phyloP scores from a whole-genome alignment of 2,888 invertebrate species.

The Cataglyphis rosenhaueri region DNA sequence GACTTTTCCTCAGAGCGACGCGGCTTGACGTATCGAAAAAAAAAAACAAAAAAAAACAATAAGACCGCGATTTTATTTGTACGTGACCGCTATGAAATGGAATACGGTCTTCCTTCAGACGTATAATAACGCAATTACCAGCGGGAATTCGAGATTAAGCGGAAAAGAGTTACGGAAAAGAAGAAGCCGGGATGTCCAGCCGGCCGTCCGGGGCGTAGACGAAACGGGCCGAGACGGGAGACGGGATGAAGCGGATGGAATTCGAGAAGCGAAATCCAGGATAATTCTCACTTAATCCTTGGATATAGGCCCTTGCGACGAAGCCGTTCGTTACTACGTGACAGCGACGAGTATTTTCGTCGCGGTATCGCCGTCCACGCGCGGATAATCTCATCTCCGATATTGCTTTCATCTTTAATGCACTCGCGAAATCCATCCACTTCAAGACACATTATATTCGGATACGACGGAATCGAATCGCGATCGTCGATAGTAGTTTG shows the following conservation, averaged over 20 bases:
- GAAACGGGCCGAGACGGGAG: slow-evolving; percentile 57
- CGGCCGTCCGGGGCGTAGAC: slow-evolving; percentile 37
- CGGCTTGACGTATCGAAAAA: background rate
- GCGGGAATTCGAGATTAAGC: slow-evolving; percentile 62
- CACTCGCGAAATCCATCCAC: slow-evolving; percentile 67
- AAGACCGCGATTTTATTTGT: slow-evolving; percentile 42
- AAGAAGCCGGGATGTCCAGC: slow-evolving; percentile 58
- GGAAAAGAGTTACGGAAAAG: slow-evolving; percentile 62
- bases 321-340: slow-evolving; percentile 60
- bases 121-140: slow-evolving; percentile 63
- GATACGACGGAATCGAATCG: slow-evolving; percentile 53
- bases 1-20: background rate
- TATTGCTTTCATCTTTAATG: slow-evolving; percentile 75
- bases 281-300: slow-evolving; percentile 74
- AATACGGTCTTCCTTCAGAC: slow-evolving; percentile 30
- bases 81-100: slow-evolving; percentile 34
- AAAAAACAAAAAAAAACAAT: slow-evolving; percentile 13
- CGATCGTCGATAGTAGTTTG: slow-evolving; percentile 23
- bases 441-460: slow-evolving; percentile 38
- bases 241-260: slow-evolving; percentile 71
- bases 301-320: slow-evolving; percentile 64
- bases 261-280: slow-evolving; percentile 70
- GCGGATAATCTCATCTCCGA: slow-evolving; percentile 71
- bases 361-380: slow-evolving; percentile 64
- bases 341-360: slow-evolving; percentile 67